phyloP scores from a whole-genome alignment of 2,888 invertebrate genomes.

The Brachyptera putata region DNA sequence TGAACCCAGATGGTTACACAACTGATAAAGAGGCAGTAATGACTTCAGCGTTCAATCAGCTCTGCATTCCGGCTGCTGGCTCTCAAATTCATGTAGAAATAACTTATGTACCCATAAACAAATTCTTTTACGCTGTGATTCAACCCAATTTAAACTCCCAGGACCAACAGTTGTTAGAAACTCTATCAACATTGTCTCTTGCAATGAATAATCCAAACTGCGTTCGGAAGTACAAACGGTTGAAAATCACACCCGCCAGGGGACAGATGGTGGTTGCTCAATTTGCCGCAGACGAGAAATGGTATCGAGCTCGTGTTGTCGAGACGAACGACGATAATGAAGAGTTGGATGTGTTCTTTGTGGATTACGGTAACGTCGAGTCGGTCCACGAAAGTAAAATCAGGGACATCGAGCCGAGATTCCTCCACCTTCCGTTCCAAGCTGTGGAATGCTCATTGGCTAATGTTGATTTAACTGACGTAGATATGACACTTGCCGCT shows the following conservation, averaged over 20 bases:
- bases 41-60: not conserved
- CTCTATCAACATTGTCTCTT: conserved; percentile 4
- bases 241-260: conserved; percentile 8
- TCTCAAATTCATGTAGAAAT: not conserved
- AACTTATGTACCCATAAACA: not conserved
- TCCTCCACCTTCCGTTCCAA: conserved; percentile 28
- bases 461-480: not conserved
- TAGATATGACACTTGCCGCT: not conserved
- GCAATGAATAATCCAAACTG: conserved; percentile 12
- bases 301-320: conserved; percentile 21
- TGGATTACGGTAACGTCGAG: conserved; percentile 21
- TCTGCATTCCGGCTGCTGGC: not conserved
- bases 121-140: not conserved
- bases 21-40: conserved; percentile 14
- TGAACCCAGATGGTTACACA: conserved; percentile 17
- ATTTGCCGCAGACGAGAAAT: conserved; percentile 2
- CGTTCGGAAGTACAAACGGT: not conserved
- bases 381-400: conserved; percentile 13
- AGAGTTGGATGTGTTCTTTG: conserved; percentile 9
- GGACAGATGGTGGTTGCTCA: conserved; percentile 24
- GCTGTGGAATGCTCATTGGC: conserved; percentile 12
- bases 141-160: not conserved
- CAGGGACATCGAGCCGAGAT: conserved; percentile 17
- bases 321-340: conserved; percentile 2
- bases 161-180: conserved; percentile 4